Evolutionary conservation across 2,888 invertebrate species (phyloP).

Genomic region (Xestia c-nigrum): DNA sequence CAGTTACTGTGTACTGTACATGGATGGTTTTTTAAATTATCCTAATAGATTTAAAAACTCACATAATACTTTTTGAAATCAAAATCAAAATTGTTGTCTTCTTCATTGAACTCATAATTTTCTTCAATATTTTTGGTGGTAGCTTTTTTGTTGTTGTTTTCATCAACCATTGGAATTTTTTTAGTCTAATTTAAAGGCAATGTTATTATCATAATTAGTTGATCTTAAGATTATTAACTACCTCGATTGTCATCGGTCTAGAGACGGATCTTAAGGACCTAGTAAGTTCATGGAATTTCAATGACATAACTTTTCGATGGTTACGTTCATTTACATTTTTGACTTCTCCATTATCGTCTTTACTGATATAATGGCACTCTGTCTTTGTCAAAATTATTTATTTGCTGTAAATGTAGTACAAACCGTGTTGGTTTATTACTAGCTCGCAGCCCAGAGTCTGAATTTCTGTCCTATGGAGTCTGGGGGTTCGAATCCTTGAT

Average conservation of each 20-base stretch:
- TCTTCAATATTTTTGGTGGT: background rate
- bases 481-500: background rate
- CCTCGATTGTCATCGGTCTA: background rate
- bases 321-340: background rate
- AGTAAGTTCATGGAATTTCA: background rate
- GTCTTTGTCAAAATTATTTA: background rate
- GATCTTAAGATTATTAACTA: background rate
- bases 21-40: background rate
- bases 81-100: conserved; percentile 46
- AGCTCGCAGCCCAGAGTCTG: background rate
- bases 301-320: background rate
- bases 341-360: background rate
- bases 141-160: background rate
- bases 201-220: background rate
- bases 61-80: conserved; percentile 41
- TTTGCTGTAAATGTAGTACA: background rate
- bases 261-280: background rate
- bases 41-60: conserved; percentile 10
- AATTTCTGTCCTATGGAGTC: background rate
- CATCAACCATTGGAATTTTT: no score
- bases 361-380: background rate
- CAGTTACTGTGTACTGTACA: no score
- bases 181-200: conserved; percentile 15
- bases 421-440: background rate
- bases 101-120: conserved; percentile 22